Percentiles rank a stretch among this genome's conserved stretches.
Conservation (phyloP, 1,140 invertebrate species). For the Achatina immaculata region DNA sequence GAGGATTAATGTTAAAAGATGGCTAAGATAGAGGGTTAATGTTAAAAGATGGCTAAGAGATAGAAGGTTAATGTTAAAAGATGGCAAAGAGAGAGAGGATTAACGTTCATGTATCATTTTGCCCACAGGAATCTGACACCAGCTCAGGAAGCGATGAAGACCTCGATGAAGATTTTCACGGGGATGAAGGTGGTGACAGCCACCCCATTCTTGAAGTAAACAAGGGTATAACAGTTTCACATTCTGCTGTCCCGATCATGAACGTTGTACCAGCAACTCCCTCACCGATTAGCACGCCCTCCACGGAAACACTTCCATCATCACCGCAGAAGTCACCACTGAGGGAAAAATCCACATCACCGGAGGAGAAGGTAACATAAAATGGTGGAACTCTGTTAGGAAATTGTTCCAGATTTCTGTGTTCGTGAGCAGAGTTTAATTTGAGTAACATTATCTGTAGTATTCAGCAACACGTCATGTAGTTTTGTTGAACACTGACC, state of each 20-base stretch:
- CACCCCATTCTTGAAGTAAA: background rate
- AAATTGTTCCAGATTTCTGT: background rate
- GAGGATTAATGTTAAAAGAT: too few relatives aligned
- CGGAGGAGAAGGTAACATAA: background rate
- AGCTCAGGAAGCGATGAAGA: slow-evolving; percentile 35
- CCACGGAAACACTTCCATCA: background rate
- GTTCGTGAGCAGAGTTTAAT: too few relatives aligned
- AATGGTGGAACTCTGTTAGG: background rate
- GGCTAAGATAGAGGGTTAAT: too few relatives aligned
- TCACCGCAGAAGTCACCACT: background rate
- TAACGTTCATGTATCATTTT: too few relatives aligned
- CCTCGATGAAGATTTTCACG: slow-evolving; percentile 12
- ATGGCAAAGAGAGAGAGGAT: too few relatives aligned
- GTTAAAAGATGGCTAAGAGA: too few relatives aligned
- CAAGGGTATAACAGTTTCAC: background rate
- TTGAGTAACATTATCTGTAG: too few relatives aligned
- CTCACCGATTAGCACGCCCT: background rate
- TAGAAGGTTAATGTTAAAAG: too few relatives aligned
- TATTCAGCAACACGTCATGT: too few relatives aligned
- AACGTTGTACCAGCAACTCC: background rate
- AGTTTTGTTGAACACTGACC: too few relatives aligned
- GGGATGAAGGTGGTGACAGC: background rate
- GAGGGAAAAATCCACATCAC: background rate
- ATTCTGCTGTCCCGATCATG: background rate
- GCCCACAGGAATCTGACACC: slow-evolving; percentile 8